phyloP scores from a whole-genome alignment of 2,113 vertebrate species.

The Leiothrix lutea region DNA sequence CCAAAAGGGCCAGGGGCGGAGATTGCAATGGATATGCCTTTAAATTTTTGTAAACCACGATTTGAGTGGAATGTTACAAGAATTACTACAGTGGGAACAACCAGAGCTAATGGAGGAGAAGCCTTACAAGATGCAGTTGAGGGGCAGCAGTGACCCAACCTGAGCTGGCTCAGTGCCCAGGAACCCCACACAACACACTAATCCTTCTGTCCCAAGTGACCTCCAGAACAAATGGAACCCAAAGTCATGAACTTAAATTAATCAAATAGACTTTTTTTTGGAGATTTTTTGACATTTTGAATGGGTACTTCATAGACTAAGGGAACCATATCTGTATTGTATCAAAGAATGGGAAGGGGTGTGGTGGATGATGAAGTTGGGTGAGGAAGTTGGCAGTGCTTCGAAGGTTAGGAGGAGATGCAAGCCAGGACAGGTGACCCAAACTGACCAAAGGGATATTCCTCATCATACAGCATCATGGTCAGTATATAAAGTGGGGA shows the following conservation, averaged over 20 bases:
- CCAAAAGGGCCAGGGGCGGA: background rate
- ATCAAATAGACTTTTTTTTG: background rate
- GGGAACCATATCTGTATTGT: background rate
- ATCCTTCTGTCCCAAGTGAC: background rate
- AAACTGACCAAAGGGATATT: background rate
- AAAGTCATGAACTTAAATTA: background rate
- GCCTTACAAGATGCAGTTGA: background rate
- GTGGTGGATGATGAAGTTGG: background rate
- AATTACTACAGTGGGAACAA: background rate
- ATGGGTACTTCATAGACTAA: background rate
- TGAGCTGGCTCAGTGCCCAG: accelerated
- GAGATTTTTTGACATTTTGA: background rate
- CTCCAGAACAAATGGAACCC: background rate
- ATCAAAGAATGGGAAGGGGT: too few relatives aligned
- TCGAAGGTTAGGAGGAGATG: background rate
- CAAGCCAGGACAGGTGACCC: background rate
- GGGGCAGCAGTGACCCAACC: background rate
- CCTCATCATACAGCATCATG: accelerated
- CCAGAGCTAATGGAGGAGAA: background rate
- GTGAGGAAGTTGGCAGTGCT: background rate
- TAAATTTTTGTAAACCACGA: background rate
- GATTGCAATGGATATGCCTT: background rate
- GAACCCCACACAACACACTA: accelerated
- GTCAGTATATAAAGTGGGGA: too few relatives aligned
- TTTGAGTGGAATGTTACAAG: background rate